These are phyloP conservation scores for Malthinus flaveolus DNA, from an alignment of 2,888 invertebrate genomes.

Conservation along the genomic window DNA sequence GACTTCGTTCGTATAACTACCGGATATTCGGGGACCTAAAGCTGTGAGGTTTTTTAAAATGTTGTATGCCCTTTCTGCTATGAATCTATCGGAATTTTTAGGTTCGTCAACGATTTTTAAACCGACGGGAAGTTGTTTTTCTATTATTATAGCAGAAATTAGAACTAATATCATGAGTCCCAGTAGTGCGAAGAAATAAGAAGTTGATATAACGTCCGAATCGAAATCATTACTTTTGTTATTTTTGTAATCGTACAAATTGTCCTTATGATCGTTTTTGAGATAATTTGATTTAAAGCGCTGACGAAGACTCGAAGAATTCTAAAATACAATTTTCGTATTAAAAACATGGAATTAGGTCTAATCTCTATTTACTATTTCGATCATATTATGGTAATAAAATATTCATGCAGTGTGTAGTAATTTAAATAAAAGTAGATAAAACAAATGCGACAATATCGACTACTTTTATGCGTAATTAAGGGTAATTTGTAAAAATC, in stretches of 20 bases:
- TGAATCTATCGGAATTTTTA: constrained; percentile 56
- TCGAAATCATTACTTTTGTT: neutral
- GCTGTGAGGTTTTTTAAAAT: constrained; percentile 66
- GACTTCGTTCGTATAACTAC: constrained; percentile 70
- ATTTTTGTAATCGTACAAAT: neutral
- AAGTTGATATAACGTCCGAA: constrained; percentile 41
- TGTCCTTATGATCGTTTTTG: constrained; percentile 3
- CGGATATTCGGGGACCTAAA: constrained; percentile 66
- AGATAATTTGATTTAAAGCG: constrained; percentile 17
- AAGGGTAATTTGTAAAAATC: no score
- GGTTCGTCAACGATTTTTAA: constrained; percentile 53
- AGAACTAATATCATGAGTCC: constrained; percentile 59
- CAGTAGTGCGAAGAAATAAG: constrained; percentile 58
- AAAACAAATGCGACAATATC: neutral
- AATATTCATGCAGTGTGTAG: no score
- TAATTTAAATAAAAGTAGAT: neutral
- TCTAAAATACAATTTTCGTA: constrained; percentile 11
- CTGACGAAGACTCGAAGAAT: constrained; percentile 20
- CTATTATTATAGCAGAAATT: constrained; percentile 59
- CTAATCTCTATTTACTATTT: no score
- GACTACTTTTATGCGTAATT: neutral
- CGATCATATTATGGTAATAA: no score
- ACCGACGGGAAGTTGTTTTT: constrained; percentile 64
- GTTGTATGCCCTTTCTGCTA: constrained; percentile 67
- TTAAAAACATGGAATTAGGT: neutral